phyloP scores from a whole-genome alignment of 2,113 vertebrate species.

The Fukomys damarensis region DNA sequence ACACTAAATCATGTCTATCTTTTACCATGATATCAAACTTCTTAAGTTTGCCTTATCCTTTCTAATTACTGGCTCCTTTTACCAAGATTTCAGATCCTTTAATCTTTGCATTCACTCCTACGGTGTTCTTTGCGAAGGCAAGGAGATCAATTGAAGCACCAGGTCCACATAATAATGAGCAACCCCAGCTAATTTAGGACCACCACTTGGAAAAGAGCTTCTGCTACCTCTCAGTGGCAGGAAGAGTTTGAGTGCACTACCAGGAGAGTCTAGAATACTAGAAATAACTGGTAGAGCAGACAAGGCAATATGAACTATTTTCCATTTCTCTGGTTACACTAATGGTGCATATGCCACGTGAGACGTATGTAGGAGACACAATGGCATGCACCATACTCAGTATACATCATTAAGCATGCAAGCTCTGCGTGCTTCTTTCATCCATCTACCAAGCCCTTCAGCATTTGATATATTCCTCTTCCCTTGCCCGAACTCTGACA shows the following conservation, averaged over 20 bases:
- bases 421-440: not conserved
- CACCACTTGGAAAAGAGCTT: not conserved
- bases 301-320: not conserved
- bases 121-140: not conserved
- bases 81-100: not conserved
- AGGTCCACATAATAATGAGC: not conserved
- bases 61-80: not conserved
- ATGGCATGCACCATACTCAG: not conserved
- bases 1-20: not conserved
- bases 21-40: not conserved
- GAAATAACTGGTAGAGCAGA: not conserved
- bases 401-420: not conserved
- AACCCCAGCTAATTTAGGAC: not conserved
- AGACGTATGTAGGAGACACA: not conserved
- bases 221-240: not conserved
- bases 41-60: not conserved
- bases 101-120: not conserved
- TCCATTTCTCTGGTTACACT: not conserved
- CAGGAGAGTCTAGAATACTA: not conserved
- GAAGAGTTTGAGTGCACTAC: not conserved
- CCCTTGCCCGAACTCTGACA: not conserved
- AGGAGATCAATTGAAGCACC: not conserved
- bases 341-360: not conserved
- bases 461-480: not conserved
- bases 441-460: not conserved